Evolutionary conservation across 2,888 invertebrate genomes (phyloP), one percentile per base, ranked within the genome.

Genomic region (Cheilosia pagana): DNA sequence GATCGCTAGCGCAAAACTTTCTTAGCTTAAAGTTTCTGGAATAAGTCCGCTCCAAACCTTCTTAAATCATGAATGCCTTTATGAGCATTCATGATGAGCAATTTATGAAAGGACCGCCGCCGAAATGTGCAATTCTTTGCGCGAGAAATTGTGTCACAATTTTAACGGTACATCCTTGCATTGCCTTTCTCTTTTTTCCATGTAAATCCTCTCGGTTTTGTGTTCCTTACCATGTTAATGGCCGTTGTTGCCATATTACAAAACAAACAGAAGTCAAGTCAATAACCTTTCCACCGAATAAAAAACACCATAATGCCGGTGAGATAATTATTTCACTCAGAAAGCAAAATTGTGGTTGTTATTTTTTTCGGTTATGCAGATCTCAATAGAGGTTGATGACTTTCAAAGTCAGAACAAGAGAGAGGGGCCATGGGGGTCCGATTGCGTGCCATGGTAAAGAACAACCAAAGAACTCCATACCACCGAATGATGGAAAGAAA

Each of bases 381-480:
- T 78, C 63, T 70, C 63, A 79, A 75, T 53, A 85, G 53, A 85
- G 83, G 79, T 85, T 75, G 75, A 85, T 79, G 83, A 79, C 83
- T 85, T 77, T 19, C 60, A 31, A n/a, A 39, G 57, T 23, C 31
- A 55, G 57, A 67, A 39, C 41, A 12, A 19, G 52, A 25, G n/a
- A 16, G 12, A 31, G 45, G 55, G 62, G 43, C 28, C 35, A 68
- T 25, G 59, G 53, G 31, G 50, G 65, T 45, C 41, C 62, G 45
- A 70, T 76, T 81, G 71, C 76, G 63, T 75, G 63, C 75, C 81
- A 43, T 65, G 70, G 59, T 59, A 10, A 60, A 67, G 60, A 72
- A 43, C 31, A 72, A 43, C 31, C 31, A 72, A 67, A 53, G 63
- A 65, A 48, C 48, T 19, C 25, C n/a, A 62, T 35, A 21, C 12